phyloP scores from a whole-genome alignment of 2,888 invertebrate species.

The Pyrrhosoma nymphula region DNA sequence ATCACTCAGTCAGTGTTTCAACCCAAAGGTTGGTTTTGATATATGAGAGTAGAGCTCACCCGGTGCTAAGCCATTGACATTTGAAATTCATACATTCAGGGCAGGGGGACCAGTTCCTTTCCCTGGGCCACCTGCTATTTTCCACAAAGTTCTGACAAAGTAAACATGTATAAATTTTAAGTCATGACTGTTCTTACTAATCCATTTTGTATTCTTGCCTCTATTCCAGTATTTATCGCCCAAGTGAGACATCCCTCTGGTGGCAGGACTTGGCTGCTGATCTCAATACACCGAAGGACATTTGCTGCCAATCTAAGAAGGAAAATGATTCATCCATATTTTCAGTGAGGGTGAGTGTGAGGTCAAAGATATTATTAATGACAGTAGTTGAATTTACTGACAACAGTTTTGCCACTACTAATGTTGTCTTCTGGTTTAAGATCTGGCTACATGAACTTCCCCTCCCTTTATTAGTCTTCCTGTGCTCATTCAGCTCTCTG shows the following conservation, averaged over 20 bases:
- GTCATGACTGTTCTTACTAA: background rate
- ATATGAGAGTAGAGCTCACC: too few species aligned
- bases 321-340: constrained; percentile 83
- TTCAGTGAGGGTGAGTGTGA: constrained; percentile 82
- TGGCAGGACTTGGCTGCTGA: constrained; percentile 88
- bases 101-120: too few species aligned
- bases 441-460: too few species aligned
- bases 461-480: too few species aligned
- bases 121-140: too few species aligned
- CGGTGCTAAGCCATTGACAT: too few species aligned
- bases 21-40: too few species aligned
- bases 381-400: background rate
- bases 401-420: background rate
- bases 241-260: constrained; percentile 87
- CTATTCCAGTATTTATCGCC: constrained; percentile 83
- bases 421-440: too few species aligned
- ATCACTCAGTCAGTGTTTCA: too few species aligned
- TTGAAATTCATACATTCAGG: too few species aligned
- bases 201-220: constrained; percentile 49
- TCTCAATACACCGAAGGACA: constrained; percentile 83
- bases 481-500: too few species aligned
- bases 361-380: constrained; percentile 70
- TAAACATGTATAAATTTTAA: background rate
- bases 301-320: constrained; percentile 84
- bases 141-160: too few species aligned